These are phyloP conservation scores for Megalurothrips usitatus DNA, from an alignment of 2,888 invertebrate genomes.

Conservation along the genomic window DNA sequence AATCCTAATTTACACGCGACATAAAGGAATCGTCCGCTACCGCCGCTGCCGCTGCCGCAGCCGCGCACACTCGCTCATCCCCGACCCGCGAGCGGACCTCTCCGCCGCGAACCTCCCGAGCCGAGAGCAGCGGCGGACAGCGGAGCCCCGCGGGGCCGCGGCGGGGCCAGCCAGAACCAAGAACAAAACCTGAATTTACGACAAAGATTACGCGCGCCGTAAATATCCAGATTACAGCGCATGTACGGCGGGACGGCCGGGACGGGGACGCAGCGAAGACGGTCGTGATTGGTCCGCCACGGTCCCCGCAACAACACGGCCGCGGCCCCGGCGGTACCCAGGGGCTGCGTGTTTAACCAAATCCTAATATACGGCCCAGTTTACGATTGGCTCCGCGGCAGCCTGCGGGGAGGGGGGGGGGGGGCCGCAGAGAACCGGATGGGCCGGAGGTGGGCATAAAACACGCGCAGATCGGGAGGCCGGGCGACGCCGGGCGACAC, in stretches of 20 bases:
- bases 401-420: neutral
- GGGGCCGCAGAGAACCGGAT: neutral
- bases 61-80: neutral
- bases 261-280: neutral
- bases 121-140: no score
- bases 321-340: neutral
- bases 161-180: neutral
- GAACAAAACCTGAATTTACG: conserved; percentile 20
- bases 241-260: no score
- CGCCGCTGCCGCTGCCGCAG: neutral
- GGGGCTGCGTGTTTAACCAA: conserved; percentile 8
- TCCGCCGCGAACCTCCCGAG: no score
- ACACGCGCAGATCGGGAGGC: no score
- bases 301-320: neutral
- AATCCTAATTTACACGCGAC: conserved; percentile 4
- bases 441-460: neutral
- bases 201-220: conserved; percentile 22
- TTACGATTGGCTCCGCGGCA: neutral
- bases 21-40: neutral
- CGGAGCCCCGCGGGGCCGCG: no score
- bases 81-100: no score
- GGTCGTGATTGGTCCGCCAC: neutral
- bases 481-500: no score
- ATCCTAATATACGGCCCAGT: conserved; percentile 16
- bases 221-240: conserved; percentile 15